Percentiles rank a stretch among this genome's conserved stretches.
phyloP scores from a whole-genome alignment of 2,888 invertebrate species.

The Amphiduros pacificus region DNA sequence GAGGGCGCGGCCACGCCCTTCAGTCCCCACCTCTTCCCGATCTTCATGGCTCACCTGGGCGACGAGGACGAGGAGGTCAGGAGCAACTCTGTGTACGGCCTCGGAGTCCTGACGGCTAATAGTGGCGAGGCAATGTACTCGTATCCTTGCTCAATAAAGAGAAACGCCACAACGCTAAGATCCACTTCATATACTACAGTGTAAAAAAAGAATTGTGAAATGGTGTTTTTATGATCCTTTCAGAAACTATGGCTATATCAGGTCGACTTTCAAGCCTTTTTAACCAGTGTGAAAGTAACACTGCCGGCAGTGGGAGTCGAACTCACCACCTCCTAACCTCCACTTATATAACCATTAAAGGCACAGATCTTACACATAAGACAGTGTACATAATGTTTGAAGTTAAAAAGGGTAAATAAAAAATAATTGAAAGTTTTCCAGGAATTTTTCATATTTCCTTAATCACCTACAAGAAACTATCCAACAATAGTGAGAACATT shows the following conservation, averaged over 20 bases:
- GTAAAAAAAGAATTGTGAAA: no score
- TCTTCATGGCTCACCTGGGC: constrained; percentile 67
- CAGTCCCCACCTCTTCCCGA: constrained; percentile 67
- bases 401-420: no score
- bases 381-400: neutral
- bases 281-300: no score
- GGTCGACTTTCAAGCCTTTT: no score
- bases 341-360: no score
- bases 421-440: neutral
- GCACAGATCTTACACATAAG: no score
- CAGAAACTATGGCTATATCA: no score
- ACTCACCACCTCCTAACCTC: no score
- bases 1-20: constrained; percentile 63
- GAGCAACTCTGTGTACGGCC: constrained; percentile 76
- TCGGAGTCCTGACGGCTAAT: constrained; percentile 74
- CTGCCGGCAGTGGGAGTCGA: no score
- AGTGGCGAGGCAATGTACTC: constrained; percentile 60
- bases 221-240: no score
- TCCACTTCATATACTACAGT: neutral
- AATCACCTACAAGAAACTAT: constrained; percentile 63
- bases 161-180: neutral
- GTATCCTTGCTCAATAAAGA: constrained; percentile 45
- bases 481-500: constrained; percentile 69
- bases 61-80: constrained; percentile 74
- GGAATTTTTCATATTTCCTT: neutral